Evolutionary conservation across 2,113 vertebrate species (phyloP).

Genomic region (Sula dactylatra): DNA sequence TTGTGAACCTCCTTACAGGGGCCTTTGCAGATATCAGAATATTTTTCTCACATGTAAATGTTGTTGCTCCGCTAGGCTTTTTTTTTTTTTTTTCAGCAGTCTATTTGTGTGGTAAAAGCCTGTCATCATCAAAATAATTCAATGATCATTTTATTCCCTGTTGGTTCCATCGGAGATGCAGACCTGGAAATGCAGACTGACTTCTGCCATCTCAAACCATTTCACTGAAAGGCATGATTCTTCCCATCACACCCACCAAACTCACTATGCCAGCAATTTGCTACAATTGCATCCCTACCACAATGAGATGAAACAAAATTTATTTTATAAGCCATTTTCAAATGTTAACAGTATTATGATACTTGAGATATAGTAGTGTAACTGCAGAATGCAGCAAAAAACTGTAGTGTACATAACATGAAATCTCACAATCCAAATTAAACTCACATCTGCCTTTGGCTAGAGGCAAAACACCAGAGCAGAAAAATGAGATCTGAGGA

Average conservation of each 20-base stretch:
- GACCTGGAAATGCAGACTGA: not conserved
- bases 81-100: not conserved
- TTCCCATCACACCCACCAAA: not conserved
- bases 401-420: not conserved
- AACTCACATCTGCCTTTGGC: conserved; percentile 4
- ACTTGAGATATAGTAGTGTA: not conserved
- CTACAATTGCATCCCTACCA: not conserved
- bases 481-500: not conserved
- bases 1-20: not conserved
- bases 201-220: not conserved
- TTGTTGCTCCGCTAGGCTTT: not conserved
- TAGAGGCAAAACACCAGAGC: conserved; percentile 11
- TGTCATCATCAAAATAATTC: not conserved
- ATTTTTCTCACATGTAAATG: not conserved
- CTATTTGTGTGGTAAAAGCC: not conserved
- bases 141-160: not conserved
- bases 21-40: not conserved
- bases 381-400: not conserved
- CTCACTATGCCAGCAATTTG: not conserved
- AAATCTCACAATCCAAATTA: conserved; percentile 12
- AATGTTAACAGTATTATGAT: not conserved
- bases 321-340: not conserved
- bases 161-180: not conserved
- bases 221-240: not conserved
- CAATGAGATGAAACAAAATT: not conserved